These are phyloP conservation scores for Temnothorax nylanderi DNA, from an alignment of 1,140 invertebrate genomes.

Conservation along the genomic window DNA sequence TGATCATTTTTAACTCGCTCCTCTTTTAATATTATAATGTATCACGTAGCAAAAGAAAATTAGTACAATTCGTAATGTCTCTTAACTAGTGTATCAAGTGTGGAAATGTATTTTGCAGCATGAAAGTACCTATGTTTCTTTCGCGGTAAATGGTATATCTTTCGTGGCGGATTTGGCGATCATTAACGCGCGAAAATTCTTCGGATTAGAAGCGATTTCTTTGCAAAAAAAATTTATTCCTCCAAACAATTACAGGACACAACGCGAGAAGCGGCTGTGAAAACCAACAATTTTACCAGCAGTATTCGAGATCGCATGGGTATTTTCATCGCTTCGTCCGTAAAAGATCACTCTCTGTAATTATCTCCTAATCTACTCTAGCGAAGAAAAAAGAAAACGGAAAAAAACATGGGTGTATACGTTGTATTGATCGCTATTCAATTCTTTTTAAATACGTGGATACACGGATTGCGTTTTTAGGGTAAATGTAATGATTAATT, in stretches of 20 bases:
- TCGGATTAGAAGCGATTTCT: conserved; percentile 1
- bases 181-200: not conserved
- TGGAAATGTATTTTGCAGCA: conserved; percentile 37
- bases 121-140: conserved; percentile 57
- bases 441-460: conserved; percentile 38
- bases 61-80: conserved; percentile 44
- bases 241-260: not conserved
- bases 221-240: conserved; percentile 1
- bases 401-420: conserved; percentile 49
- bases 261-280: not conserved
- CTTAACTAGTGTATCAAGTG: conserved; percentile 20
- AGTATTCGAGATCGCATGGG: conserved; percentile 46
- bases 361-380: conserved; percentile 49
- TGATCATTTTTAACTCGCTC: conserved; percentile 34
- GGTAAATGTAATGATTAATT: conserved; percentile 44
- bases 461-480: conserved; percentile 41
- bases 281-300: conserved; percentile 31
- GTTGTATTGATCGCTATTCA: conserved; percentile 26
- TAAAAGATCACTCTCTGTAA: conserved; percentile 28
- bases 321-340: conserved; percentile 41
- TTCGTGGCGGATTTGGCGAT: not conserved
- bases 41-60: conserved; percentile 32
- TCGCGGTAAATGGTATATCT: not conserved
- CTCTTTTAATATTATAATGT: conserved; percentile 44
- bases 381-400: conserved; percentile 28